Evolutionary conservation across 2,113 vertebrate genomes (phyloP).

Genomic region (Petrocephalus microphthalmus): DNA sequence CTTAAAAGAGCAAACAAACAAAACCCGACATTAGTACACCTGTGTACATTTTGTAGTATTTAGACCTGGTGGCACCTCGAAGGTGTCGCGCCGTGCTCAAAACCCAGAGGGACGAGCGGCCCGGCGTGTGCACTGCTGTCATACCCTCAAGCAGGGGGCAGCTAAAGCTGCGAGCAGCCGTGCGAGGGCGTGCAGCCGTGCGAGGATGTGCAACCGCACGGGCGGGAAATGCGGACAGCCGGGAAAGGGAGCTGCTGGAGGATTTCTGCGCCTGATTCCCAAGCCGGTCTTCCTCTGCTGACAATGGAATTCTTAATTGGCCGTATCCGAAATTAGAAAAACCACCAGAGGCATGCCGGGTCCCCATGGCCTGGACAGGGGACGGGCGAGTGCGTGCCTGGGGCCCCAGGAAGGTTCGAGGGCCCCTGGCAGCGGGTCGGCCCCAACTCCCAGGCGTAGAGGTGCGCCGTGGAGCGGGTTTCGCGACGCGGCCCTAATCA

Average conservation of each 20-base stretch:
- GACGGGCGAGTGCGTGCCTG: not conserved
- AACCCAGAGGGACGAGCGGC: not conserved
- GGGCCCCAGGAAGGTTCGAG: not conserved
- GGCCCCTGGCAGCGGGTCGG: not conserved
- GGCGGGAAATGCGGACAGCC: not conserved
- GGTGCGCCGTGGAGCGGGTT: not conserved
- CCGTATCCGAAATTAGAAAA: not conserved
- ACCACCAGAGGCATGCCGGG: not conserved
- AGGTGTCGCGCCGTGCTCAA: not conserved
- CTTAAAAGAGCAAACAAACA: not conserved
- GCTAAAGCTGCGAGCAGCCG: not conserved
- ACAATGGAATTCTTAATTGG: slow-evolving; percentile 6
- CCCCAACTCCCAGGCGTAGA: not conserved
- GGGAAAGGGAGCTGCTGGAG: not conserved
- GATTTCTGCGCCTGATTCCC: not conserved
- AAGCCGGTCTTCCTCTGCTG: not conserved
- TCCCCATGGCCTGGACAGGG: not conserved
- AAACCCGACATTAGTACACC: not conserved
- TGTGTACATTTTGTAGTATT: not conserved
- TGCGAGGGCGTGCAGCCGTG: too few species aligned
- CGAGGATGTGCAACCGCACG: not conserved
- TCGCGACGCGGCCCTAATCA: not conserved
- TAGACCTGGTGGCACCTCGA: not conserved
- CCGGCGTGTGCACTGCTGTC: not conserved
- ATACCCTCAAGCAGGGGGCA: not conserved